Conservation (phyloP, 2,113 vertebrate genomes). For the Chionomys nivalis region DNA sequence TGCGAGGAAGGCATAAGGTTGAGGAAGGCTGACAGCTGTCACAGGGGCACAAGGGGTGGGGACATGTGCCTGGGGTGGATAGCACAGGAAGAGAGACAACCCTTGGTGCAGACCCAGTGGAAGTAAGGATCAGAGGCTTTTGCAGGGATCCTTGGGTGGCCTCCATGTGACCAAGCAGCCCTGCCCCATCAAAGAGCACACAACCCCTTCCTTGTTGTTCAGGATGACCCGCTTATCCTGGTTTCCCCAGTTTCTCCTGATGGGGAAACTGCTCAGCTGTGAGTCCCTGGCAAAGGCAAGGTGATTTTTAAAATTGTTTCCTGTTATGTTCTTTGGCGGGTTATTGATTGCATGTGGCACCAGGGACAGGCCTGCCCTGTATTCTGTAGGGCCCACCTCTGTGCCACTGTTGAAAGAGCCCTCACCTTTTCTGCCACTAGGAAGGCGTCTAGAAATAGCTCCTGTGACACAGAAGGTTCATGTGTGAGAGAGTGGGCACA, state of each 20-base stretch:
- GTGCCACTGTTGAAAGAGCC: not conserved
- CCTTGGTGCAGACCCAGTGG: not conserved
- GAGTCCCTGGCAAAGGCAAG: not conserved
- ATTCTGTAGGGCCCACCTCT: not conserved
- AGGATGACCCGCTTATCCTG: rapidly evolving
- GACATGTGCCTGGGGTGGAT: not conserved
- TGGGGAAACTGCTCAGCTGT: not conserved
- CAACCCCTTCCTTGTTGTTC: not conserved
- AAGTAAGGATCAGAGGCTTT: not conserved
- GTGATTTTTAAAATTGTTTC: not conserved
- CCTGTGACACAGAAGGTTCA: not conserved
- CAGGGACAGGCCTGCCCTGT: not conserved
- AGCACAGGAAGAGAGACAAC: not conserved
- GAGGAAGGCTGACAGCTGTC: not conserved
- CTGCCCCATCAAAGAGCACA: not conserved
- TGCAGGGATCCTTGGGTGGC: not conserved
- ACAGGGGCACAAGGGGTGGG: not conserved
- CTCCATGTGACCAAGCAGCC: not conserved
- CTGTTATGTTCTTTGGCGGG: not conserved
- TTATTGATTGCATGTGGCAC: not conserved
- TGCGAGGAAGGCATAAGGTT: too few relatives aligned
- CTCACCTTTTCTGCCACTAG: not conserved
- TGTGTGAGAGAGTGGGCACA: not conserved
- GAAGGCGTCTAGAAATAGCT: not conserved
- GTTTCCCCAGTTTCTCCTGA: not conserved